A percentile compares a stretch with the other conserved stretches of the same genome.
Conservation (phyloP, 2,888 invertebrate species). For the Melanargia galathea region DNA sequence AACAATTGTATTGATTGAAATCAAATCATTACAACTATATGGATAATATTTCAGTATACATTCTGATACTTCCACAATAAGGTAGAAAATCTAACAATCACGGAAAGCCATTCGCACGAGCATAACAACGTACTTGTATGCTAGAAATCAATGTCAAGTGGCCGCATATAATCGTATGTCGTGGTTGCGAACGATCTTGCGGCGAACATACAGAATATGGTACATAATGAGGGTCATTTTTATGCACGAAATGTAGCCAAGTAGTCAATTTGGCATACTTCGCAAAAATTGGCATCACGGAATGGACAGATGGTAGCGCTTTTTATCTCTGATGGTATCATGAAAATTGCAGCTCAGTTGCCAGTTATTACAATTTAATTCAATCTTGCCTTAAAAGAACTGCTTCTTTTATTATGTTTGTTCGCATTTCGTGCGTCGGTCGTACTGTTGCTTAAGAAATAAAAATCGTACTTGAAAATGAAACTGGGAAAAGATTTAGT, state of each 20-base stretch:
- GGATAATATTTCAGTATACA: neutral
- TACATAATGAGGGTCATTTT: slow-evolving; percentile 43
- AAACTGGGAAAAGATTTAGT: neutral
- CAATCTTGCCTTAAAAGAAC: slow-evolving; percentile 37
- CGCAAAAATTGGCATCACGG: slow-evolving; percentile 43
- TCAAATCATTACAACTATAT: too few relatives aligned
- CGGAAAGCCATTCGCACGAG: neutral
- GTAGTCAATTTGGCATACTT: slow-evolving; percentile 44
- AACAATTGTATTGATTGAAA: too few relatives aligned
- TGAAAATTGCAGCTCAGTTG: slow-evolving; percentile 41
- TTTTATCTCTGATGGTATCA: slow-evolving; percentile 45
- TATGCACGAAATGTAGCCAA: slow-evolving; percentile 44
- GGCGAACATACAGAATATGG: slow-evolving; percentile 34
- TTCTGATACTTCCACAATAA: neutral
- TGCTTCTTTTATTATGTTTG: slow-evolving; percentile 29
- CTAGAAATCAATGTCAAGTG: slow-evolving; percentile 29
- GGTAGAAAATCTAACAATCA: neutral
- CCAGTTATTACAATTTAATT: slow-evolving; percentile 43
- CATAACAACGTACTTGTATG: slow-evolving; percentile 17
- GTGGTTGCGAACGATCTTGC: slow-evolving; percentile 30
- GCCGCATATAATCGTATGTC: slow-evolving; percentile 23
- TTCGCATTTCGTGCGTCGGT: slow-evolving; percentile 17
- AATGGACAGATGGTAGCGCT: slow-evolving; percentile 44
- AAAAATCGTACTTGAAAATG: slow-evolving; percentile 14
- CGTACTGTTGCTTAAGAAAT: slow-evolving; percentile 22